Percentiles rank a stretch among this genome's conserved stretches.
These are phyloP conservation scores for Crotalus horridus DNA, from an alignment of 2,113 vertebrate species.

Conservation along the genomic window DNA sequence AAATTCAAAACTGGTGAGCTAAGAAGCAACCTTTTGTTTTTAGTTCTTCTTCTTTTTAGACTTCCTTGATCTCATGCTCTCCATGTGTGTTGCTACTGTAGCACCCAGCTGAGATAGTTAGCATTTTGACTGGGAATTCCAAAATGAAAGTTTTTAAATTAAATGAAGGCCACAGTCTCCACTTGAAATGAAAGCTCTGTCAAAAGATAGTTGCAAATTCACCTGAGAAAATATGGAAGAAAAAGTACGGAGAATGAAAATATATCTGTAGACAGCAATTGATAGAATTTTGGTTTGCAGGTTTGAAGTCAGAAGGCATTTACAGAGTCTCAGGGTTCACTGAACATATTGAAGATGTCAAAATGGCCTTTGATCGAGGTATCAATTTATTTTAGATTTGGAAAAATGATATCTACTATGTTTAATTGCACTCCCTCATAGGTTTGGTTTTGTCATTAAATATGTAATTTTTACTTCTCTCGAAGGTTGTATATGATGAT, in stretches of 20 bases:
- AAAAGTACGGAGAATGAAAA: neutral
- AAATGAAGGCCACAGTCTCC: neutral
- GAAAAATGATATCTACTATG: neutral
- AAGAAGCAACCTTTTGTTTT: neutral
- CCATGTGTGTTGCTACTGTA: neutral
- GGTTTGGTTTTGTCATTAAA: neutral
- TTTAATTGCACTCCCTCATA: neutral
- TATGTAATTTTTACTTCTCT: neutral
- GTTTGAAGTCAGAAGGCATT: slow-evolving; percentile 91
- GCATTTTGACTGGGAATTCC: neutral
- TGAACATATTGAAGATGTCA: slow-evolving; percentile 94
- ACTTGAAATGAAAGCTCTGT: neutral
- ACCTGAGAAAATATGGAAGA: neutral
- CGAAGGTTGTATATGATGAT: neutral
- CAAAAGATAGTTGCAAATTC: fast-evolving
- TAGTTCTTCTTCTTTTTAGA: neutral
- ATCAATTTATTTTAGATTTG: slow-evolving; percentile 33
- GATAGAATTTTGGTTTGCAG: slow-evolving; percentile 66
- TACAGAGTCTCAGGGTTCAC: slow-evolving; percentile 97
- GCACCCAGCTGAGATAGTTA: neutral
- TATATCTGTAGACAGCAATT: slow-evolving; percentile 22
- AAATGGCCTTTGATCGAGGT: slow-evolving; percentile 96
- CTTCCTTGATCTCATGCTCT: neutral
- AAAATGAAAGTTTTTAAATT: neutral
- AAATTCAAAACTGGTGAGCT: neutral